Evolutionary conservation across 2,113 vertebrate species (phyloP).

Genomic region (Nyctereutes procyonoides): DNA sequence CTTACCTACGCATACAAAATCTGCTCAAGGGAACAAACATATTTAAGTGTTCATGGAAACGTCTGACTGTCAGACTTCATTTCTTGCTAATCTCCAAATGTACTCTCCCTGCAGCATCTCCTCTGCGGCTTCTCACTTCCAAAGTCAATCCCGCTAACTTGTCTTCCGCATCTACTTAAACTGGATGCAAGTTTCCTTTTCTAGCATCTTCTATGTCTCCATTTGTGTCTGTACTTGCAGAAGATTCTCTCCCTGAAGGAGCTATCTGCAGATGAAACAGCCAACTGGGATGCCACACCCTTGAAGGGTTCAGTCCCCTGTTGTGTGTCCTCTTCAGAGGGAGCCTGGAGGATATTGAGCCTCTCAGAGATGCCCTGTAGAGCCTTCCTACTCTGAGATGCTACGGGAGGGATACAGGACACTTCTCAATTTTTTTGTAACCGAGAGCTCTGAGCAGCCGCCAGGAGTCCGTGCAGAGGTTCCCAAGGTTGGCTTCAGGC

Average conservation of each 20-base stretch:
- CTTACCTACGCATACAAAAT: neutral
- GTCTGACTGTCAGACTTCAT: neutral
- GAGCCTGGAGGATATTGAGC: neutral
- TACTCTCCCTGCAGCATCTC: rapidly evolving
- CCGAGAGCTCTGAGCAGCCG: neutral
- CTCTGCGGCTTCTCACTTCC: rapidly evolving
- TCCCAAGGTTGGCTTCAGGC: neutral
- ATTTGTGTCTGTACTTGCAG: neutral
- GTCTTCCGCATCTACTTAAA: neutral
- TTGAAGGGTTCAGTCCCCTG: neutral
- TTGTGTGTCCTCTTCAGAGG: neutral
- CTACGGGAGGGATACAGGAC: too few relatives aligned
- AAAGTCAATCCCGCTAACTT: neutral
- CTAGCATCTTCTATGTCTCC: rapidly evolving
- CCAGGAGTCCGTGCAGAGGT: too few relatives aligned
- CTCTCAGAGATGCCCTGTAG: neutral
- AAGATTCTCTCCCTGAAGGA: neutral
- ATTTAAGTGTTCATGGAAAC: neutral
- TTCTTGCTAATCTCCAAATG: neutral
- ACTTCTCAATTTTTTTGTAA: neutral
- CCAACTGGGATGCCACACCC: too few relatives aligned
- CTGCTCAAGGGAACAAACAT: neutral
- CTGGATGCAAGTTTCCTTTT: neutral
- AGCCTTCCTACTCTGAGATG: neutral
- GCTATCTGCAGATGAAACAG: too few relatives aligned